phyloP scores from a whole-genome alignment of 1,140 invertebrate genomes.

The Acromyrmex echinatior region DNA sequence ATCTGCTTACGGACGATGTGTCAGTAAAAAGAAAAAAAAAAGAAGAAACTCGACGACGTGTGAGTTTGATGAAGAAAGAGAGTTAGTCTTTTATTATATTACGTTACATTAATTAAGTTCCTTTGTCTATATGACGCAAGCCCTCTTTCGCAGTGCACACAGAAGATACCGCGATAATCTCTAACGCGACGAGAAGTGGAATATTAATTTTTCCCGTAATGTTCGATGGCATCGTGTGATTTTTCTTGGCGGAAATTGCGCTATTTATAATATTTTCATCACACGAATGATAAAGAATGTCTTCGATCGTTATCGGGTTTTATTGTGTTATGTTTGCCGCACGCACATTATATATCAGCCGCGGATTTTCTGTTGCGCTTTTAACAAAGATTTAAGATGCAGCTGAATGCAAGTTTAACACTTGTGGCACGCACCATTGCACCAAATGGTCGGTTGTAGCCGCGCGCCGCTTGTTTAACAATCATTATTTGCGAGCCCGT shows the following conservation, averaged over 20 bases:
- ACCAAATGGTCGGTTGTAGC: constrained; percentile 60
- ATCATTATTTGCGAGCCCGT: constrained; percentile 83
- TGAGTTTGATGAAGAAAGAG: constrained; percentile 23
- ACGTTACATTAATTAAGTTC: constrained; percentile 72
- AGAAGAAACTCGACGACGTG: not conserved
- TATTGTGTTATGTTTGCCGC: constrained; percentile 12
- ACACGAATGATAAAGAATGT: not conserved
- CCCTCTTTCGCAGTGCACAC: not conserved
- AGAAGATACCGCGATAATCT: not conserved
- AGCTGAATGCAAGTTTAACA: constrained; percentile 75
- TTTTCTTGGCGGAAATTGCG: constrained; percentile 2
- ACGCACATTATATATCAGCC: constrained; percentile 62
- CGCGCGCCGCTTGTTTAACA: constrained; percentile 81
- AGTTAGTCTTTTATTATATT: constrained; percentile 46
- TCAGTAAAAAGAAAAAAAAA: not conserved
- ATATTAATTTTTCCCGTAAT: constrained; percentile 36
- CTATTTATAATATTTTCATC: constrained; percentile 31
- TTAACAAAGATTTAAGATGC: constrained; percentile 83
- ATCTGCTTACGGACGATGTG: constrained; percentile 45
- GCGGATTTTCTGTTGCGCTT: constrained; percentile 63
- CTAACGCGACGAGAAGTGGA: constrained; percentile 1
- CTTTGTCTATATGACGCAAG: constrained; percentile 59
- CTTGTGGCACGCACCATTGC: constrained; percentile 78
- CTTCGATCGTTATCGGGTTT: constrained; percentile 2
- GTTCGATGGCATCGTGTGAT: constrained; percentile 2